phyloP scores from a whole-genome alignment of 2,888 invertebrate species.

The Cabera pusaria region DNA sequence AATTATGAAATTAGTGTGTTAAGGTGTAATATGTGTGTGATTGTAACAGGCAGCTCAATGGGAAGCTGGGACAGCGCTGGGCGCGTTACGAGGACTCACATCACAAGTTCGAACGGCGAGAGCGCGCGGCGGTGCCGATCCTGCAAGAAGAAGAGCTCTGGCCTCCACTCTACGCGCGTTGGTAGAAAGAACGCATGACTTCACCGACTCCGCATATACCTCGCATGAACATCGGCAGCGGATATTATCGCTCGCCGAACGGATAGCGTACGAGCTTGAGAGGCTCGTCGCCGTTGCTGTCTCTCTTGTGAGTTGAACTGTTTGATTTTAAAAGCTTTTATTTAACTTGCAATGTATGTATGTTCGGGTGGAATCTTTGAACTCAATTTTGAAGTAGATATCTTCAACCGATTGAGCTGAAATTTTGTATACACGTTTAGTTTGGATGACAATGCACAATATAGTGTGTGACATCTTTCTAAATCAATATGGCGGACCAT shows the following conservation, averaged over 20 bases:
- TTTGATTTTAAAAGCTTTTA: too few relatives aligned
- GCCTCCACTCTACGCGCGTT: slow-evolving; percentile 94
- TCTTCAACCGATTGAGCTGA: too few relatives aligned
- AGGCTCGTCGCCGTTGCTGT: slow-evolving; percentile 94
- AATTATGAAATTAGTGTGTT: too few relatives aligned
- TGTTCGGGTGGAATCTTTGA: too few relatives aligned
- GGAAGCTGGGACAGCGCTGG: slow-evolving; percentile 88
- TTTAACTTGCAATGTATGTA: too few relatives aligned
- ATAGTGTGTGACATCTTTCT: too few relatives aligned
- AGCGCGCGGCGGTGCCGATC: slow-evolving; percentile 87
- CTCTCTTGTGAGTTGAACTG: slow-evolving; percentile 89
- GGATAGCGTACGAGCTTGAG: slow-evolving; percentile 95
- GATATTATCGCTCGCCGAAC: slow-evolving; percentile 94
- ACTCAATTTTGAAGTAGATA: too few relatives aligned
- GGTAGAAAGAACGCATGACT: slow-evolving; percentile 98
- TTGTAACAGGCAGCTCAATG: slow-evolving; percentile 69
- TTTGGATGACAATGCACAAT: too few relatives aligned
- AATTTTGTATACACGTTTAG: too few relatives aligned
- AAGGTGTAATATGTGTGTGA: too few relatives aligned
- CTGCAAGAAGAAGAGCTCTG: slow-evolving; percentile 88
- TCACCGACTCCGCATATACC: slow-evolving; percentile 99
- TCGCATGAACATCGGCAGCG: slow-evolving; percentile 98
- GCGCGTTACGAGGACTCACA: slow-evolving; percentile 92
- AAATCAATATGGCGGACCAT: too few relatives aligned
- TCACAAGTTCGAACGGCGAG: slow-evolving; percentile 93